These are phyloP conservation scores for Orthonevra nobilis DNA, from an alignment of 2,888 invertebrate species.

Conservation along the genomic window DNA sequence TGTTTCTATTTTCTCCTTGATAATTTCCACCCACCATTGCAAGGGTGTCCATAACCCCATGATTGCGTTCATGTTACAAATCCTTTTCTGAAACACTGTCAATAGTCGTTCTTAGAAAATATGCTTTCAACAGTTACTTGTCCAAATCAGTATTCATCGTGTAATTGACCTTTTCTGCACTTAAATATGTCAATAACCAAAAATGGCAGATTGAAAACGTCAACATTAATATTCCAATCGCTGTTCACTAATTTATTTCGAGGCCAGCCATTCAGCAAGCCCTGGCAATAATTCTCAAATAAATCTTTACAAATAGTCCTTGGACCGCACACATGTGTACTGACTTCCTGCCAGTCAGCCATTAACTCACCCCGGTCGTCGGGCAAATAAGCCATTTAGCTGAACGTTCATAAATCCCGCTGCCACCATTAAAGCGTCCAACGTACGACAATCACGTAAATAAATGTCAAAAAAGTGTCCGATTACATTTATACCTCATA, in stretches of 20 bases:
- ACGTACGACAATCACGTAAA: slow-evolving; percentile 30
- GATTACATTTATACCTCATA: not conserved
- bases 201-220: slow-evolving; percentile 28
- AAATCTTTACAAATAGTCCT: slow-evolving; percentile 20
- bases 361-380: slow-evolving; percentile 12
- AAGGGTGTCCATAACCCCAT: no score
- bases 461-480: slow-evolving; percentile 1
- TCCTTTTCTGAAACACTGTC: no score
- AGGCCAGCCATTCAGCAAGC: not conserved
- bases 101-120: no score
- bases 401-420: slow-evolving; percentile 28
- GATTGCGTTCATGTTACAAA: no score
- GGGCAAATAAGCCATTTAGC: slow-evolving; percentile 22
- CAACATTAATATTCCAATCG: slow-evolving; percentile 31
- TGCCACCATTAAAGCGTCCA: slow-evolving; percentile 30
- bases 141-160: no score
- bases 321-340: slow-evolving; percentile 3
- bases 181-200: slow-evolving; percentile 3
- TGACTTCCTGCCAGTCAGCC: slow-evolving; percentile 6
- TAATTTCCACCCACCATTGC: no score
- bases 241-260: slow-evolving; percentile 4
- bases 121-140: no score
- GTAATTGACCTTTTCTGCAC: no score
- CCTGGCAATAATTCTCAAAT: slow-evolving; percentile 19
- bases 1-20: no score